phyloP scores from a whole-genome alignment of 1,140 invertebrate species.

The Alviniconcha marisindica region DNA sequence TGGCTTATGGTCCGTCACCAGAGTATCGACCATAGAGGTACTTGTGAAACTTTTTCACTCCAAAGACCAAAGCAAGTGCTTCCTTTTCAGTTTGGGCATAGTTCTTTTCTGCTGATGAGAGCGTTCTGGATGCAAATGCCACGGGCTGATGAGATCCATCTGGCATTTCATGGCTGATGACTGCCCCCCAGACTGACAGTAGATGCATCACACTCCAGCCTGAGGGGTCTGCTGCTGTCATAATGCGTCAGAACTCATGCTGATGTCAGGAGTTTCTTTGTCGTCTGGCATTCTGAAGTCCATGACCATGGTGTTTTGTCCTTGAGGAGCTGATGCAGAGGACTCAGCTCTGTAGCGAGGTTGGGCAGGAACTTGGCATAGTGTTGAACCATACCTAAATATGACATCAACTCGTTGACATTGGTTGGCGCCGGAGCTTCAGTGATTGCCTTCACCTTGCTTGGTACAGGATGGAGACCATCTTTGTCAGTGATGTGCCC shows the following conservation, averaged over 20 bases:
- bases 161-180: slow-evolving; percentile 65
- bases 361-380: background rate
- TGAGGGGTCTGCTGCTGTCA: slow-evolving; percentile 59
- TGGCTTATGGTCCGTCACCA: slow-evolving; percentile 73
- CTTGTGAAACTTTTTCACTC: slow-evolving; percentile 78
- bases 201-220: slow-evolving; percentile 68
- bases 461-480: too few species aligned
- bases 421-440: background rate
- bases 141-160: slow-evolving; percentile 68
- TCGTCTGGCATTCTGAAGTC: slow-evolving; percentile 40
- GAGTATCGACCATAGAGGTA: slow-evolving; percentile 76
- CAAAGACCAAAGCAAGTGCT: slow-evolving; percentile 67
- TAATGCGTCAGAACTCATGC: slow-evolving; percentile 61
- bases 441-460: background rate
- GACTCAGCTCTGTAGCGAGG: background rate
- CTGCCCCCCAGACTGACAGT: slow-evolving; percentile 67
- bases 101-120: slow-evolving; percentile 73
- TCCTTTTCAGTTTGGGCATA: slow-evolving; percentile 78
- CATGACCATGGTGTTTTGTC: slow-evolving; percentile 39
- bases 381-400: background rate
- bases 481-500: background rate
- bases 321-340: background rate
- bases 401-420: background rate
- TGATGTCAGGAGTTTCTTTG: slow-evolving; percentile 39
- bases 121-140: slow-evolving; percentile 74